Evolutionary conservation across 2,888 invertebrate species (phyloP), one percentile per base, ranked within the genome.

Genomic region (Hemistola chrysoprasaria): DNA sequence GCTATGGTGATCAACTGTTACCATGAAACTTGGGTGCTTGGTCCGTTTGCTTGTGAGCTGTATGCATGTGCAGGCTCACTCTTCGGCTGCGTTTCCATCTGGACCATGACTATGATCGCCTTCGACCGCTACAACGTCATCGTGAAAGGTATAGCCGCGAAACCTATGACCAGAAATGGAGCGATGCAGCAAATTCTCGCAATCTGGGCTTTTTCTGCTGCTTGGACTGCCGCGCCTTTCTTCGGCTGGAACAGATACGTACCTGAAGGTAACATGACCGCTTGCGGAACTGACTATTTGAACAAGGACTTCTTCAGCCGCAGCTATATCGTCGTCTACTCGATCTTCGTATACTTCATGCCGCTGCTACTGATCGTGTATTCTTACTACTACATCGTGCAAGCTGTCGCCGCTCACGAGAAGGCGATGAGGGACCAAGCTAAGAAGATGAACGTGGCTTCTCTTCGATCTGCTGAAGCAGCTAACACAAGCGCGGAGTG

Each of bases 91-190:
- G 92, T 91, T 58, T 97, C 97, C 42, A 98, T 98, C 67, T 97
- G 97, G 95, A 94, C 96, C 21, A 96, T 97, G 95, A 94, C 95
- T 7, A 93, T 95, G 92, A 97, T 98, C 59, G 95, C 97, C 40
- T 91, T 97, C 66, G 97, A 98, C 78, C 92, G 98, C 58, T 97
- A 97, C 91, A 95, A 96, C 75, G 97, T 97, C 41, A 98, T 98
- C 71, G 97, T 97, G 24, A 96, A 95, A 80, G 95, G 97, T 59
- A 91, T 97, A 60, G 92, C 96, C 35, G 97, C 94, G 7, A 93
- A 94, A 62, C 96, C 96, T 10, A 90, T 97, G 91, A 94, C 95
- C 34, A 94, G 93, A 65, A 95, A 94, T 60, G 92, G 94, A 50
- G 95, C 96, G 22, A 80, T 95, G 49, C 75, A 95, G 30, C 92